Evolutionary conservation across 2,797 vertebrate species (phyloP), one percentile per base, ranked within the genome.

Genomic region (Chromobotia macracanthus): DNA sequence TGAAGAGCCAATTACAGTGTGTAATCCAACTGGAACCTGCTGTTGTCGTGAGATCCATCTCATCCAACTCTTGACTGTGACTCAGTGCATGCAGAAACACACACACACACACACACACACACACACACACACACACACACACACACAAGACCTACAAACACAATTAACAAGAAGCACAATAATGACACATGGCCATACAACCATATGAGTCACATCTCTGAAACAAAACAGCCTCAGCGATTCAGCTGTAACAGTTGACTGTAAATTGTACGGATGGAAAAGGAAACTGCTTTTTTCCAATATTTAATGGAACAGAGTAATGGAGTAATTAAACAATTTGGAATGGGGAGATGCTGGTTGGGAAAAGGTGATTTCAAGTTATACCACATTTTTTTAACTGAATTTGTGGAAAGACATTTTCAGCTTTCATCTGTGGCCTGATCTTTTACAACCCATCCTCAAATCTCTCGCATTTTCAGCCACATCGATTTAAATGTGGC

Each of bases 11-110:
- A 76, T 58, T 70, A 65, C 44, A 65, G 72, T 61, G 67, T 70
- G 81, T 82, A 68, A 63, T 82, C 58, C 41, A 53, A 74, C 70
- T 61, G 58, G 56, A 73, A 75, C 76, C 31, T 74, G 70, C 31
- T 67, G 68, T 13, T 48, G 60, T 64, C 72, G 31, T 75, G 67
- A 71, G 60, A 56, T 58, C 25, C 28, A 48, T 46, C 58, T 77
- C 46, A 75, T 38, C 46, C 71, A 74, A 44, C 64, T 74, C 71
- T 64, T 28, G 44, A 55, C 58, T 76, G 56, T 71, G 72, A 81
- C 79, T 81, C 65, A 69, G 50, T 1, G 0, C 18, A 10, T 21
- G 23, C 31, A 13, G 3, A 19, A 48, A 6, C 6, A 28, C 19
- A 28, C 35, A 46, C 2, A 46, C 6, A 41, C 12, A 38, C 9